A percentile compares a stretch with the other conserved stretches of the same genome.
Conservation (phyloP, 1,140 invertebrate genomes). For the Platorchestia sp. region DNA sequence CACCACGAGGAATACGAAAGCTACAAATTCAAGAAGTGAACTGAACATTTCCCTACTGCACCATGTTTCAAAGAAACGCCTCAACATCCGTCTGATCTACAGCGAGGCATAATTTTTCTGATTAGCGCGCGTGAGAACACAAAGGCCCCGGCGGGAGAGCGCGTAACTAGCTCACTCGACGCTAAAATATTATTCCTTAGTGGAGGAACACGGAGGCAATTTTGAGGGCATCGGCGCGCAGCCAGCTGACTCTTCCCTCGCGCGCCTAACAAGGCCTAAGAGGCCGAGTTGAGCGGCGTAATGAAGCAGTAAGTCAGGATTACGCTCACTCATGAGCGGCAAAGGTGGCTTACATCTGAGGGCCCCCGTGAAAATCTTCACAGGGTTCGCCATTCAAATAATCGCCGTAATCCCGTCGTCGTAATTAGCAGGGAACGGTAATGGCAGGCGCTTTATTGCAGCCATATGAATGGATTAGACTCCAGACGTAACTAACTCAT, state of each 20-base stretch:
- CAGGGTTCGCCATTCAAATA: neutral
- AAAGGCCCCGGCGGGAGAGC: neutral
- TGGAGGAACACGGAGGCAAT: neutral
- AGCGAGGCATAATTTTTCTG: neutral
- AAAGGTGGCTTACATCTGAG: neutral
- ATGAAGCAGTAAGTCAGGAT: constrained; percentile 50
- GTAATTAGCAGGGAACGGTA: neutral
- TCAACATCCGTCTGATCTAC: neutral
- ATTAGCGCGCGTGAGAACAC: neutral
- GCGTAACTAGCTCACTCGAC: neutral
- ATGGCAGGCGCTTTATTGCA: neutral
- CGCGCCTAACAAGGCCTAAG: constrained; percentile 11
- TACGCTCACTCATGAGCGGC: neutral
- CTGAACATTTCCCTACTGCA: neutral
- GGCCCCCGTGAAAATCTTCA: neutral
- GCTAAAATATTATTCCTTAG: neutral
- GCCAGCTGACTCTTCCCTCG: neutral
- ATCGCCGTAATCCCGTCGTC: constrained; percentile 1
- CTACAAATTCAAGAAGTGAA: neutral
- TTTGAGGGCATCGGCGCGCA: neutral
- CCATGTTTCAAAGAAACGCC: neutral
- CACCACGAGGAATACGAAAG: neutral
- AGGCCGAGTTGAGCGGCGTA: neutral
- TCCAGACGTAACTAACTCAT: neutral
- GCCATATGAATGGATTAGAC: neutral